Conservation (phyloP, 2,113 vertebrate species). For the Mus spicilegus region DNA sequence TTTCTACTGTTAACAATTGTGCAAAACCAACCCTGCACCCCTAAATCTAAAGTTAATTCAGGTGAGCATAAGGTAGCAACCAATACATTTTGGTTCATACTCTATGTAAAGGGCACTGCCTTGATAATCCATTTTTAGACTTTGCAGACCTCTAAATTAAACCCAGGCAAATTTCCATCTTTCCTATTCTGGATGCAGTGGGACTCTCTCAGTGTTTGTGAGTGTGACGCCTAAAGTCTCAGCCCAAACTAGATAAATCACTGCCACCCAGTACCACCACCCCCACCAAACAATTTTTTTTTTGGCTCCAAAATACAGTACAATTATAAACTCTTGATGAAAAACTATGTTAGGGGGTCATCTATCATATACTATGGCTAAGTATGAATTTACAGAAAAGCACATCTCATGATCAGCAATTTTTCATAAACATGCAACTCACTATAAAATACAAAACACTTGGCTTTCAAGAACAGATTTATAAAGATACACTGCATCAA, state of each 20-base stretch:
- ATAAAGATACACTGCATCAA: conserved; percentile 92
- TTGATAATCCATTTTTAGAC: conserved; percentile 68
- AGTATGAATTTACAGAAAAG: conserved; percentile 88
- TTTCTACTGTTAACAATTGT: conserved; percentile 61
- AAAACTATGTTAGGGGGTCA: conserved; percentile 86
- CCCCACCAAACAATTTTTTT: conserved; percentile 59
- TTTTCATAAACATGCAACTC: conserved; percentile 91
- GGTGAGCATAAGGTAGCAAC: conserved; percentile 72
- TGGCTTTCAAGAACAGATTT: conserved; percentile 90
- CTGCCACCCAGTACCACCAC: conserved; percentile 36
- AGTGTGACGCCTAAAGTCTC: conserved; percentile 72
- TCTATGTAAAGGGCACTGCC: conserved; percentile 82
- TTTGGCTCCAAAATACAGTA: conserved; percentile 87
- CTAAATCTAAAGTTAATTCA: conserved; percentile 78
- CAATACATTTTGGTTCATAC: conserved; percentile 85
- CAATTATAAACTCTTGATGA: conserved; percentile 89
- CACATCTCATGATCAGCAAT: conserved; percentile 89
- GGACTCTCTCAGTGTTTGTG: conserved; percentile 77
- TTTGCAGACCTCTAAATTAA: conserved; percentile 61
- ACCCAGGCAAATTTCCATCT: conserved; percentile 76
- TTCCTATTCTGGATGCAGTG: conserved; percentile 58
- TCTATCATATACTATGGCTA: conserved; percentile 88
- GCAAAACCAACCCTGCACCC: conserved; percentile 81
- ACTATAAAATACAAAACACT: conserved; percentile 91
- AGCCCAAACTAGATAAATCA: conserved; percentile 78